Evolutionary conservation across 1,140 invertebrate species (phyloP), one percentile per base, ranked within the genome.

Genomic region (Lamellibrachia luymesi): DNA sequence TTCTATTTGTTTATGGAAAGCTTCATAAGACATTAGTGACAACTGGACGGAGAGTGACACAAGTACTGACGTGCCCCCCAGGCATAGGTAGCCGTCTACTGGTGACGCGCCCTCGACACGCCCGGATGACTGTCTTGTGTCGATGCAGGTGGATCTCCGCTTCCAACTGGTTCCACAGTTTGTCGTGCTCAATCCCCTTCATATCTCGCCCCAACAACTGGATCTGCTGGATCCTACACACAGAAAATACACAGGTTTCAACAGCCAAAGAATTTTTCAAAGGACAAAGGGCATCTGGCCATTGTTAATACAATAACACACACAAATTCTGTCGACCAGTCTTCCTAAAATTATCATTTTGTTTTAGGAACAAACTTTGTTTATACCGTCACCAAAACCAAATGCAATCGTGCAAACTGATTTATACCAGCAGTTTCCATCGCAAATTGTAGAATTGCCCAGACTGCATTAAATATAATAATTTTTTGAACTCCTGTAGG

Each of bases 91-190:
- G 97, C 96, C 97, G 95, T 92, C 95, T 95, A 50, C 95, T 93
- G 80, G 94, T 95, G 90, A 94, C 95, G 6, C 96, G 94, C 91
- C 95, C 97, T 93, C 95, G 95, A 95, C 96, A 97, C 4, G 97
- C 97, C 50, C 96, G 94, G 94, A 98, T 97, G 51, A 98, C 97
- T 93, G 98, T 98, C 96, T 98, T 98, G 96, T 98, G 98, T 92
- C 98, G 97, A 96, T 98, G 98, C 64, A 98, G 96, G 94, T 98
- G 97, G 94, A 98, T 98, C 96, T 98, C 98, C 0, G 98, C 97
- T 96, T 98, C 98, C 93, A 98, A 96, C 96, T 98, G 97, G 94
- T 98, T 97, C 98, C 98, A 98, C 4, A 98, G 96, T 93, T 98
- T 97, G 94, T 98, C 98, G 94, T 98, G 97, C 94, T 98, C 98